phyloP scores from a whole-genome alignment of 2,113 vertebrate species.

The Pycnonotus jocosus region DNA sequence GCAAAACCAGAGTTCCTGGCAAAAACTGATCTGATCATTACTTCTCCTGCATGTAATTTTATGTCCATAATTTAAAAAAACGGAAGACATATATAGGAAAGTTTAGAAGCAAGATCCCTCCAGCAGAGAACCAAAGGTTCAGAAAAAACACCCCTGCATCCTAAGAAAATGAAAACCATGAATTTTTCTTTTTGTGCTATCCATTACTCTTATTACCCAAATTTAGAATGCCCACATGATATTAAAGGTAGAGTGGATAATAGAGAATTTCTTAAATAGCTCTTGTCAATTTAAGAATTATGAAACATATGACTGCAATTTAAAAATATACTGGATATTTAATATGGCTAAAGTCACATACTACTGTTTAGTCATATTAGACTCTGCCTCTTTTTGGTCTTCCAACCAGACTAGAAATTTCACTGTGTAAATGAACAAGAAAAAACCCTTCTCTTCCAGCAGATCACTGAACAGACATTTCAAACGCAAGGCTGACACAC shows the following conservation, averaged over 20 bases:
- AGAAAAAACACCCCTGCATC: neutral
- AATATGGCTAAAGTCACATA: neutral
- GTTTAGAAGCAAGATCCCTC: neutral
- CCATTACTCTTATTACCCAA: neutral
- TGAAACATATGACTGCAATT: neutral
- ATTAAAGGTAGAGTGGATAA: neutral
- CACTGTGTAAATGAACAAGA: neutral
- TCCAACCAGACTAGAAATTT: neutral
- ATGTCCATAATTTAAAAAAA: neutral
- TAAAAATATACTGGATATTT: neutral
- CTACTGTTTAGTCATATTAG: neutral
- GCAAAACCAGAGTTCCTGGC: neutral
- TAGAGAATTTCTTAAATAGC: neutral
- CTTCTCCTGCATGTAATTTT: neutral
- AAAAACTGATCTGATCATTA: neutral
- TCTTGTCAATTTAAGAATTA: neutral
- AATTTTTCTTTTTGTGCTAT: neutral
- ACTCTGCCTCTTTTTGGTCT: neutral
- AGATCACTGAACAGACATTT: neutral
- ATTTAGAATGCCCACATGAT: neutral
- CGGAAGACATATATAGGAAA: neutral
- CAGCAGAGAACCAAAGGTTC: neutral
- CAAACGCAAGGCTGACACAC: neutral
- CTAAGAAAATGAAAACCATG: neutral
- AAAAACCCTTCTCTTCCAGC: neutral